These are phyloP conservation scores for Neodiprion lecontei DNA, from an alignment of 1,140 invertebrate species.

Conservation along the genomic window DNA sequence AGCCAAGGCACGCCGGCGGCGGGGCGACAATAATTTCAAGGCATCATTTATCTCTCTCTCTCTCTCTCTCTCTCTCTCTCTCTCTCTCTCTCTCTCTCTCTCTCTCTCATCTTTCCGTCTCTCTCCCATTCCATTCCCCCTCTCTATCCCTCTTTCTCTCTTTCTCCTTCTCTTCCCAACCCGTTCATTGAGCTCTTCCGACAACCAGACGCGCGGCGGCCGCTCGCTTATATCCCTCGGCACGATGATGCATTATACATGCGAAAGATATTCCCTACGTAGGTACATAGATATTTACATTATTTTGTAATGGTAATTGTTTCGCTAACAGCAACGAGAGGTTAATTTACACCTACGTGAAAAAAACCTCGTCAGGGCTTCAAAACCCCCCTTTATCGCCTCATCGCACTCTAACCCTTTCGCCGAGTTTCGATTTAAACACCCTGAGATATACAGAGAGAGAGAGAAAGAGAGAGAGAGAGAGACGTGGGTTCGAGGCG, in stretches of 20 bases:
- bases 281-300: not conserved
- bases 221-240: not conserved
- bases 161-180: not conserved
- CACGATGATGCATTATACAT: not conserved
- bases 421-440: too few species aligned
- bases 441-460: too few species aligned
- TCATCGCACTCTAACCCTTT: too few species aligned
- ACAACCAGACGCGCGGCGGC: not conserved
- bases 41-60: not conserved
- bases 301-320: slow-evolving; percentile 17
- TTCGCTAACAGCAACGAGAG: slow-evolving; percentile 1
- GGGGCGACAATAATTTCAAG: slow-evolving; percentile 7
- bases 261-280: not conserved
- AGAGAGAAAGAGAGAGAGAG: too few species aligned
- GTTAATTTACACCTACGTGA: slow-evolving; percentile 7
- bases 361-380: not conserved
- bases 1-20: not conserved
- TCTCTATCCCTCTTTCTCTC: not conserved
- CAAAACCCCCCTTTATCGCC: too few species aligned
- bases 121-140: not conserved
- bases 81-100: not conserved
- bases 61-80: not conserved
- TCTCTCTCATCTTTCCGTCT: not conserved
- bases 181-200: not conserved
- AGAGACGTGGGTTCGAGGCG: too few species aligned